These are phyloP conservation scores for Pocillopora verrucosa DNA, from an alignment of 64 coral and sea anemone species.

Conservation along the genomic window DNA sequence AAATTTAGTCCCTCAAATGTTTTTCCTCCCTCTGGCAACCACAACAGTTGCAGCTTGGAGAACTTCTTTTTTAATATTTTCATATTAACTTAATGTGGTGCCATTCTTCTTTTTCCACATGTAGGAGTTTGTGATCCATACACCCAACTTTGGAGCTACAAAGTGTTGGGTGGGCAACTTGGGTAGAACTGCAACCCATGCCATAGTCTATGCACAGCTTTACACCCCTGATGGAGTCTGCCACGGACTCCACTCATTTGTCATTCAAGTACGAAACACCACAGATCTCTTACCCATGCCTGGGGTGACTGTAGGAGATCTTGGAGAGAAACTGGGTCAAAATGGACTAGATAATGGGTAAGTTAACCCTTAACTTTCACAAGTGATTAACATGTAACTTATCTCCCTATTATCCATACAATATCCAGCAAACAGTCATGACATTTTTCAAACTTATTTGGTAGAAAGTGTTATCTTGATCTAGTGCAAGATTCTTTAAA, in stretches of 20 bases:
- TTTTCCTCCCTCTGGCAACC: too few species aligned
- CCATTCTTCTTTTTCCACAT: background rate
- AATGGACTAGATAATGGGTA: slow-evolving; percentile 98
- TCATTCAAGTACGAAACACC: slow-evolving; percentile 81
- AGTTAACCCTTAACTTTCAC: background rate
- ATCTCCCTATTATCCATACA: too few species aligned
- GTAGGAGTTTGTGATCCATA: slow-evolving; percentile 89
- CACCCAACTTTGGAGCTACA: slow-evolving; percentile 85
- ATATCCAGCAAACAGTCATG: too few species aligned
- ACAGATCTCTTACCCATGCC: slow-evolving; percentile 78
- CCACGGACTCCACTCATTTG: slow-evolving; percentile 91
- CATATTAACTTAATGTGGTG: too few species aligned
- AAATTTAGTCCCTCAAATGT: too few species aligned
- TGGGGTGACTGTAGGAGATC: slow-evolving; percentile 89
- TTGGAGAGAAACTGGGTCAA: slow-evolving; percentile 93
- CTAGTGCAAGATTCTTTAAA: too few species aligned
- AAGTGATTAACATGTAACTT: too few species aligned
- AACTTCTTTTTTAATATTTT: too few species aligned
- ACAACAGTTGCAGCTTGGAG: too few species aligned
- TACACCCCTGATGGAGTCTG: slow-evolving; percentile 88
- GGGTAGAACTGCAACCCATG: slow-evolving; percentile 89
- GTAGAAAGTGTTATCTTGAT: too few species aligned
- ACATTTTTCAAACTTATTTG: too few species aligned
- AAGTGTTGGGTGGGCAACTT: slow-evolving; percentile 99
- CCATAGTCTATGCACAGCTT: slow-evolving; percentile 90